These are phyloP conservation scores for Epirrhoe tristata DNA, from an alignment of 2,888 invertebrate species.

Conservation along the genomic window DNA sequence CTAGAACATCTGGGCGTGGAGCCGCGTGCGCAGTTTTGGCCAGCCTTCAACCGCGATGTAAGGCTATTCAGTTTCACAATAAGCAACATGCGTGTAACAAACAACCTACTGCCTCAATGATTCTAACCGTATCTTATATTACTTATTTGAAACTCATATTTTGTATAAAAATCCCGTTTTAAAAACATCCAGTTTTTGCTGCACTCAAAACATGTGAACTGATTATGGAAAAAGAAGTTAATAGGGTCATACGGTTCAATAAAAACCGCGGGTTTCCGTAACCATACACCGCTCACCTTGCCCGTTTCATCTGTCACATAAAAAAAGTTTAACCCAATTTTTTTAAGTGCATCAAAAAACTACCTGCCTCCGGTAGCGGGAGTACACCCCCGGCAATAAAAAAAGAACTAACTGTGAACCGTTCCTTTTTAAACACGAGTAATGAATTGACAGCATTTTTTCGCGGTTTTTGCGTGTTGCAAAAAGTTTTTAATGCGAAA, in stretches of 20 bases:
- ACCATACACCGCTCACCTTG: slow-evolving; percentile 81
- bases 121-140: background rate
- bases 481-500: slow-evolving; percentile 66
- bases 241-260: slow-evolving; percentile 72
- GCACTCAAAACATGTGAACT: slow-evolving; percentile 64
- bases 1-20: slow-evolving; percentile 59
- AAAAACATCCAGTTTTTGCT: slow-evolving; percentile 45
- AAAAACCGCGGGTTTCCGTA: slow-evolving; percentile 81
- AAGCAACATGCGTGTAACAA: slow-evolving; percentile 59
- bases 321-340: slow-evolving; percentile 81
- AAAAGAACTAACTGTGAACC: slow-evolving; percentile 69
- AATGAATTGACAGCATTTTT: slow-evolving; percentile 60
- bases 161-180: slow-evolving; percentile 27
- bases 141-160: background rate
- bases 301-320: slow-evolving; percentile 69
- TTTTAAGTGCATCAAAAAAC: slow-evolving; percentile 65
- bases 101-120: slow-evolving; percentile 55
- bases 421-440: slow-evolving; percentile 57
- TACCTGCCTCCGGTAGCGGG: slow-evolving; percentile 81
- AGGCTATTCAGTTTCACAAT: slow-evolving; percentile 78
- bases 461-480: slow-evolving; percentile 61
- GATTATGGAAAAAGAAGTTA: slow-evolving; percentile 73
- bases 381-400: slow-evolving; percentile 61
- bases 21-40: slow-evolving; percentile 66
- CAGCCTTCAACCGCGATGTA: slow-evolving; percentile 78